Evolutionary conservation across 53 echinoderm and acorn worm genomes (phyloP), one percentile per base, ranked within the genome.

Genomic region (Holothuria scabra): DNA sequence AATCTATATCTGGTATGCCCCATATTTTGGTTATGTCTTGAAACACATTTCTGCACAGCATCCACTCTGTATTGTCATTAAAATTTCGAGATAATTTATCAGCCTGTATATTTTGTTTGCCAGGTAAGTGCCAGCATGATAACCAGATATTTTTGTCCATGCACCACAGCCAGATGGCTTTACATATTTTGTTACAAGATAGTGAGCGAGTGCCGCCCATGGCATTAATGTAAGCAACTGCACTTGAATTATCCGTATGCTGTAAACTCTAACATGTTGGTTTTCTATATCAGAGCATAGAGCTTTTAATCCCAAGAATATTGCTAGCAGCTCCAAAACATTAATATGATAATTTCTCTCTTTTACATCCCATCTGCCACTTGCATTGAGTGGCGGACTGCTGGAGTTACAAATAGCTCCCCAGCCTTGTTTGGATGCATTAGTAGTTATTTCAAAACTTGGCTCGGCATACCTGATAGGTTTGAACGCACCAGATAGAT

Each of bases 311-410:
- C 64, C 64, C 64, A 5, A 64, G 24, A 64, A 64, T 64, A 64
- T 64, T 24, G 64, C 64, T 24, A 64, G 64, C 64, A 64, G 12
- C 24, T 64, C 64, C 64, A 64, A 64, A 12, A 64, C 64, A 64
- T 64, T 64, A 26, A 64, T 64, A 26, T 64, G 64, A 26, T 19
- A 64, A 24, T 64, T 24, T 26, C 22, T 12, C 64, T 64, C 64
- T 5, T 24, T 28, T 64, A 26, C 23, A 24, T n/a, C 24, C 64
- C 64, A 64, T 64, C 64, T 64, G 24, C 64, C 64, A 64, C 64
- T 64, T 64, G 64, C 64, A 64, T 26, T 64, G 4, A 64, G 64
- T 10, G 23, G 21, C 24, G 64, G 64, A 24, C 24, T 64, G 64
- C 23, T 12, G 23, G 22, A 5, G 24, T 64, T 64, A n/a, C n/a